Percentiles rank a stretch among this genome's conserved stretches.
These are phyloP conservation scores for Stichopus horrens DNA, from an alignment of 53 echinoderm and acorn worm genomes.

Conservation along the genomic window DNA sequence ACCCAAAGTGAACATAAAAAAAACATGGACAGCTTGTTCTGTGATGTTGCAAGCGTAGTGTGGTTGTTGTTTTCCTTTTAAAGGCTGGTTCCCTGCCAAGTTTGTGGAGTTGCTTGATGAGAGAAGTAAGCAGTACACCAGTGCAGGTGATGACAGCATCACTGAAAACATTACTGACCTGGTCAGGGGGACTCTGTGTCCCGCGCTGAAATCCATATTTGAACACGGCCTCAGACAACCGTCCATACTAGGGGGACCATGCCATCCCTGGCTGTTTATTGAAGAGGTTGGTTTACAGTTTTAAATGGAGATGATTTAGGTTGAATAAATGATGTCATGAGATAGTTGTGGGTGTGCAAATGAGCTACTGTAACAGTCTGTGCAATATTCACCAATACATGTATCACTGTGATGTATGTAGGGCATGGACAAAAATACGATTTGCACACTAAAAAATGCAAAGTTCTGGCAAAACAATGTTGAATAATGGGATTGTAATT, in stretches of 20 bases:
- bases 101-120: constrained; percentile 98
- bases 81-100: constrained; percentile 97
- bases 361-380: no score
- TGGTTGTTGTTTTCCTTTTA: not conserved
- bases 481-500: no score
- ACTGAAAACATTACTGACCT: constrained; percentile 98
- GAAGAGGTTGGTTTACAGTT: constrained; percentile 77
- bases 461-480: no score
- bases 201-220: constrained; percentile 80
- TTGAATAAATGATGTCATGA: not conserved
- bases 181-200: constrained; percentile 90
- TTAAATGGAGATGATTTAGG: not conserved
- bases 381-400: no score
- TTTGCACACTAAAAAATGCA: no score
- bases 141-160: constrained; percentile 91
- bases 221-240: constrained; percentile 96
- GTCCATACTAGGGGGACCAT: constrained; percentile 82
- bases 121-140: constrained; percentile 97
- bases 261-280: constrained; percentile 96
- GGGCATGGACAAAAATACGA: no score
- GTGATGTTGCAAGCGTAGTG: no score
- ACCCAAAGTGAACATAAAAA: no score
- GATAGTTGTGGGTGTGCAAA: not conserved
- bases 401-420: no score
- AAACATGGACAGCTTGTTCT: no score